phyloP scores from a whole-genome alignment of 2,888 invertebrate species.

The Noctua fimbriata region DNA sequence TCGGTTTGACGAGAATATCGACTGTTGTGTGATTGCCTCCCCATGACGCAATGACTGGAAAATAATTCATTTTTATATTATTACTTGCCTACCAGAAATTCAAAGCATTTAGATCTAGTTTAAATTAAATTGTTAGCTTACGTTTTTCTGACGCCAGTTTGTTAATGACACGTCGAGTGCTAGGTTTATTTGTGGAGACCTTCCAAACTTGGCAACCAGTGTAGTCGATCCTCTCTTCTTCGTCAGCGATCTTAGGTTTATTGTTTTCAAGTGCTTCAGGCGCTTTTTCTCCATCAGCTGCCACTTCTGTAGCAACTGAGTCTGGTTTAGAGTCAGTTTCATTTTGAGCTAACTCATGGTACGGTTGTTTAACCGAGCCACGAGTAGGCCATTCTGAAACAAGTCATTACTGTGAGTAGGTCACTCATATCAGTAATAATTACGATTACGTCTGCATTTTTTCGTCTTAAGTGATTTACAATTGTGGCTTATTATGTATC shows the following conservation, averaged over 20 bases:
- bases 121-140: constrained; percentile 69
- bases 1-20: constrained; percentile 93
- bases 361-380: constrained; percentile 83
- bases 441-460: constrained; percentile 36
- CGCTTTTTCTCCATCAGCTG: constrained; percentile 48
- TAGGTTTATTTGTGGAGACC: constrained; percentile 89
- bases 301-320: constrained; percentile 28
- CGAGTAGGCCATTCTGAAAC: constrained; percentile 83
- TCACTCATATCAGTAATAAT: constrained; percentile 27
- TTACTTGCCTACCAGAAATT: neutral
- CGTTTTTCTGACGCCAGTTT: constrained; percentile 83
- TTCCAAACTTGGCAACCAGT: constrained; percentile 95
- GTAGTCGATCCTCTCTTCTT: constrained; percentile 90
- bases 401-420: constrained; percentile 46
- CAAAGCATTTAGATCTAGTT: neutral
- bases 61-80: constrained; percentile 19
- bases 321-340: constrained; percentile 56
- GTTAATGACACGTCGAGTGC: constrained; percentile 79
- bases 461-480: constrained; percentile 34
- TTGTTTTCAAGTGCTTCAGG: constrained; percentile 48
- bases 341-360: constrained; percentile 59
- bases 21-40: constrained; percentile 91
- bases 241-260: constrained; percentile 63
- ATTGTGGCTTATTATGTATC: constrained; percentile 49
- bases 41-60: constrained; percentile 92